Conservation (phyloP, 2,113 vertebrate species). For the Suricata suricatta region DNA sequence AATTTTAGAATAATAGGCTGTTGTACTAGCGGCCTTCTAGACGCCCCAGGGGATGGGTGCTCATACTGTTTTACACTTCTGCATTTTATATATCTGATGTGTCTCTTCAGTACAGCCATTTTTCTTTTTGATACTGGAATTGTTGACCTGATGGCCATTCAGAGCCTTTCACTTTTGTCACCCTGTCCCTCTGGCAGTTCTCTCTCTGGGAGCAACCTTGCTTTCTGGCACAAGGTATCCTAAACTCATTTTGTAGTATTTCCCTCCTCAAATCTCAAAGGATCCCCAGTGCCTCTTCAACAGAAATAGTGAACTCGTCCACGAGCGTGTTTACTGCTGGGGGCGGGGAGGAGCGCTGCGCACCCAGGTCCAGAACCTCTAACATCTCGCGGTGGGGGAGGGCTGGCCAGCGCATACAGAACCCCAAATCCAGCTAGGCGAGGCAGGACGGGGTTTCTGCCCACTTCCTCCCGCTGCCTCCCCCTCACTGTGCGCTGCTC, state of each 20-base stretch:
- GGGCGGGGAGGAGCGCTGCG: too few relatives aligned
- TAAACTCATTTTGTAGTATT: background rate
- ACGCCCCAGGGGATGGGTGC: background rate
- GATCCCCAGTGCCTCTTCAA: background rate
- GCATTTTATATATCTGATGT: background rate
- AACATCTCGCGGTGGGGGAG: background rate
- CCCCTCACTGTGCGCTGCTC: background rate
- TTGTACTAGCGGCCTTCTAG: background rate
- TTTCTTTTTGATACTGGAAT: background rate
- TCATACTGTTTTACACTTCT: background rate
- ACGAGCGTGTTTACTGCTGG: background rate
- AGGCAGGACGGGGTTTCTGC: background rate
- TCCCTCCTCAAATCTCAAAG: background rate
- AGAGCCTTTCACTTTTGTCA: background rate
- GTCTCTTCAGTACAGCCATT: background rate
- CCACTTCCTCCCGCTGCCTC: background rate
- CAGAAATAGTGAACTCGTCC: background rate
- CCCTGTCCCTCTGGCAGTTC: too few relatives aligned
- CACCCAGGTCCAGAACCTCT: background rate
- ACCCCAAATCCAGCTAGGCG: too few relatives aligned
- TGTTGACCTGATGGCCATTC: background rate
- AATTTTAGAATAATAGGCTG: background rate
- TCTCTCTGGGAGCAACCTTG: background rate
- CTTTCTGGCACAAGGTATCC: background rate
- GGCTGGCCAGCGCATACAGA: background rate